These are phyloP conservation scores for Rhaphigaster nebulosa DNA, from an alignment of 2,888 invertebrate species.

Conservation along the genomic window DNA sequence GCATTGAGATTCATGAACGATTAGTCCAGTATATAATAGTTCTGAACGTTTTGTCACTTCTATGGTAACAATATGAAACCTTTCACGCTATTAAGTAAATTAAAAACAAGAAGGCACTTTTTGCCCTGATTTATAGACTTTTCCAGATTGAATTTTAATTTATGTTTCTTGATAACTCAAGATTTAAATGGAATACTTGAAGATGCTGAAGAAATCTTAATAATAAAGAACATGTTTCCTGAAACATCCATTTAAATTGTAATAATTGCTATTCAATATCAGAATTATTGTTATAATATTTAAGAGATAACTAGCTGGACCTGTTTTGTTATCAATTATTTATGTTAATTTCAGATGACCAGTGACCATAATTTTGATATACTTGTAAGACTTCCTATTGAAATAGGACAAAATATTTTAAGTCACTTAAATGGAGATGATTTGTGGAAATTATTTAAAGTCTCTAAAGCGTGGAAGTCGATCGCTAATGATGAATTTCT, in stretches of 20 bases:
- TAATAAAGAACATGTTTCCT: background rate
- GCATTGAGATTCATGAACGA: background rate
- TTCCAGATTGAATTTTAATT: background rate
- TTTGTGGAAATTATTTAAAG: constrained; percentile 16
- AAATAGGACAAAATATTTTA: constrained; percentile 35
- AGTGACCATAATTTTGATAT: constrained; percentile 5
- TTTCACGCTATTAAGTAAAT: background rate
- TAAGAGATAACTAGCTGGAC: background rate
- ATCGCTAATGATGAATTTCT: constrained; percentile 43
- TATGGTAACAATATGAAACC: background rate
- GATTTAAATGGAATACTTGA: background rate
- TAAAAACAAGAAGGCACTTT: background rate
- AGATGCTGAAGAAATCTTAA: background rate
- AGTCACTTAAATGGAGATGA: constrained; percentile 33
- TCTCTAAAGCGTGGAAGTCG: background rate
- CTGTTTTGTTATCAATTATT: background rate
- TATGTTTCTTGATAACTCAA: background rate
- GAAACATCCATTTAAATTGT: background rate
- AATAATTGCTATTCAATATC: background rate
- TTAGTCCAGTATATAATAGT: background rate
- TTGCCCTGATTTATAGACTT: background rate
- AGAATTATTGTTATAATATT: background rate
- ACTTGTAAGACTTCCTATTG: background rate
- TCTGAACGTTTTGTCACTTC: background rate
- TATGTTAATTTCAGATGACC: background rate